These are phyloP conservation scores for Pseudococcus jackbeardsleyi DNA, from an alignment of 2,888 invertebrate genomes.

Conservation along the genomic window DNA sequence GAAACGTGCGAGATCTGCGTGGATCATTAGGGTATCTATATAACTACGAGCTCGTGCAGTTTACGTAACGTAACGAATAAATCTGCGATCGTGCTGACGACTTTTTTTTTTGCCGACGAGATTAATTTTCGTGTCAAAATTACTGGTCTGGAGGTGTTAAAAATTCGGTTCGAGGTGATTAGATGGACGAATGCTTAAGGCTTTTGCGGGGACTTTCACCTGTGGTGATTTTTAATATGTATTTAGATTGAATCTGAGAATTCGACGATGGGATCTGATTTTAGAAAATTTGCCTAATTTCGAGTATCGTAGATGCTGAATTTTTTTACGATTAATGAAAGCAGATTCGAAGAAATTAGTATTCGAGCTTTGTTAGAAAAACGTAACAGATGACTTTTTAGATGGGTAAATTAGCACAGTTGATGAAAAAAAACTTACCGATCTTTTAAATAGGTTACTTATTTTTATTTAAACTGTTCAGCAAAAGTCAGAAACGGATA, in stretches of 20 bases:
- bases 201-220: background rate
- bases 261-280: background rate
- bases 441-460: too few species aligned
- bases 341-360: too few species aligned
- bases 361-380: too few species aligned
- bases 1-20: background rate
- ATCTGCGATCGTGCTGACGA: background rate
- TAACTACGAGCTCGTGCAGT: background rate
- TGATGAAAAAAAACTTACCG: too few species aligned
- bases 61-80: background rate
- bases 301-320: too few species aligned
- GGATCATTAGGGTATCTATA: background rate
- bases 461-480: too few species aligned
- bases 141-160: background rate
- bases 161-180: background rate
- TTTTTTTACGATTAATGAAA: too few species aligned
- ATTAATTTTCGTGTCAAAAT: constrained; percentile 23
- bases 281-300: too few species aligned
- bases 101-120: background rate
- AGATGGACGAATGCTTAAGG: background rate
- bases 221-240: background rate
- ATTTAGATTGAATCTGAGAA: background rate
- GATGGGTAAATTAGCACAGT: too few species aligned
- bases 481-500: too few species aligned
- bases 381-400: too few species aligned